Base-by-base conservation (phyloP, 2,888 invertebrate species). In the Orgyia antiqua region DNA sequence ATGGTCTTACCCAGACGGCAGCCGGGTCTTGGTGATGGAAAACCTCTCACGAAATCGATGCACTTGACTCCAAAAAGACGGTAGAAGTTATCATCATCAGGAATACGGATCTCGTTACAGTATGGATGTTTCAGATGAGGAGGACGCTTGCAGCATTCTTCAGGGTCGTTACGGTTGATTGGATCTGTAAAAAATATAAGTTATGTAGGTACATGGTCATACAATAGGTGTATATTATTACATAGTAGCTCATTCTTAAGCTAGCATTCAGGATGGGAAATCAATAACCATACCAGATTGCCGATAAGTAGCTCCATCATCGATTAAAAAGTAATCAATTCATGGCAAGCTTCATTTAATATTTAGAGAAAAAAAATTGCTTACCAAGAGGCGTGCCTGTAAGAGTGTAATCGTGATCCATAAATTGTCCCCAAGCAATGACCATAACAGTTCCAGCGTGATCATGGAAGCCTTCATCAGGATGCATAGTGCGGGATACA, bases 381-480 rank as follows among this genome's bases (percentile, higher is more conserved):
- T 78, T 86, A 95, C 95, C 95, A 43, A 96, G 87, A 24, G 96
- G 95, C 13, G 95, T 96, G 48, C 90, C 96, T 33, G 95, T 95
- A 20, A 96, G 88, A 3, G 96, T 96, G 58, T 94, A 94, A 74
- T 96, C 96, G 86, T 97, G 96, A 78, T 96, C 96, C 91, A 96
- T 95, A 79, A 96, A 96, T 79, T 96, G 96, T 54, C 96, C 96
- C 96, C 96, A 97, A 33, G 96, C 95, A 53, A 94, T 94, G 35
- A 96, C 92, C 93, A 96, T 94, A 55, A 96, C 95, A 15, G 96
- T 96, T 29, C 96, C 95, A 13, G 96, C 96, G 76, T 96, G 96
- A 76, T 97, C 96, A 69, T 96, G 96, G 87, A 91, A 96, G 21
- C 96, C 96, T 50, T 96, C 95, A 61, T 97, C 96, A 19, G 95